Evolutionary conservation across 2,113 vertebrate species (phyloP).

Genomic region (Murina feae): DNA sequence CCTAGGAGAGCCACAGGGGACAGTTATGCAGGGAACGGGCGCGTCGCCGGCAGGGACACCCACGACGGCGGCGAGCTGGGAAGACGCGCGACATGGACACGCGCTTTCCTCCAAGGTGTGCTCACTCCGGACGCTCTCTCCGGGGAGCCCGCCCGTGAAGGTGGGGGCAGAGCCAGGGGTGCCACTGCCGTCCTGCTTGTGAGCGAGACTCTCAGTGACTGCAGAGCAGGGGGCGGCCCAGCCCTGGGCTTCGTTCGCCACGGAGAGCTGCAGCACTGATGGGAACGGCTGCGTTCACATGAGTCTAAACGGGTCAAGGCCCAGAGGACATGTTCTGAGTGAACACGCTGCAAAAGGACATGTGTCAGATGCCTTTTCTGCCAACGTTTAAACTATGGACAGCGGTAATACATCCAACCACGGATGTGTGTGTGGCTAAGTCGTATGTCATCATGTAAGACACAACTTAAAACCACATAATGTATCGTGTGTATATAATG

Average conservation of each 20-base stretch:
- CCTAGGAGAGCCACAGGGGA: slow-evolving; percentile 78
- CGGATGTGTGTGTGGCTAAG: neutral
- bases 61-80: neutral
- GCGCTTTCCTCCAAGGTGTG: neutral
- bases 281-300: neutral
- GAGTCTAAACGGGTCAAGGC: neutral
- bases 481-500: neutral
- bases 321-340: neutral
- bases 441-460: neutral
- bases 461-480: neutral
- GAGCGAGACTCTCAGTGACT: neutral
- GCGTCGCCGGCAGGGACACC: neutral
- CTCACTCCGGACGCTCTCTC: neutral
- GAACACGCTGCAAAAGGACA: neutral
- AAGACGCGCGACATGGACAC: neutral
- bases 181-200: no score
- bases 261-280: neutral
- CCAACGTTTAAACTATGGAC: neutral
- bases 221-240: neutral
- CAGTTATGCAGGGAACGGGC: neutral
- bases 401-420: neutral
- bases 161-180: no score
- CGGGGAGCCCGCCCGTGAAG: no score
- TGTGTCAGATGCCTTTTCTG: neutral
- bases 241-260: no score